These are phyloP conservation scores for Larimichthys crocea DNA, from an alignment of 2,113 vertebrate species.

Conservation along the genomic window DNA sequence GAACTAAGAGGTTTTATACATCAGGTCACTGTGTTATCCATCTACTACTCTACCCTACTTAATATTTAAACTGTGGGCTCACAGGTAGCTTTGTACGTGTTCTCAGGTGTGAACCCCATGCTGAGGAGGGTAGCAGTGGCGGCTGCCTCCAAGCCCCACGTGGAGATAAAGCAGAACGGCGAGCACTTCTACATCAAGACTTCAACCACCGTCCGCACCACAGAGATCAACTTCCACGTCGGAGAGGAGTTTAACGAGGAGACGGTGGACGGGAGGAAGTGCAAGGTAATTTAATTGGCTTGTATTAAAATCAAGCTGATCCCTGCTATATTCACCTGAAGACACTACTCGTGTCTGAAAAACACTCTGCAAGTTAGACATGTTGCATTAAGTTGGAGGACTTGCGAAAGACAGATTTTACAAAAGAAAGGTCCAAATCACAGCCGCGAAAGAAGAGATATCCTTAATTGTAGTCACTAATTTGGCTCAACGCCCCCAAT, in stretches of 20 bases:
- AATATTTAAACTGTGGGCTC: not conserved
- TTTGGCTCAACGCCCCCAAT: too few species aligned
- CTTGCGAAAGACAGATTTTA: too few species aligned
- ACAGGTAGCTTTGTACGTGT: not conserved
- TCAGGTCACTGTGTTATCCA: not conserved
- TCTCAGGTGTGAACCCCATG: conserved; percentile 95
- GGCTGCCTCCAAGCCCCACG: conserved; percentile 94
- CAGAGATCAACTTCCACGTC: conserved; percentile 94
- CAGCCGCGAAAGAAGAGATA: not conserved
- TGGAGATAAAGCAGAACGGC: conserved; percentile 95
- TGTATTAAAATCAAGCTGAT: not conserved
- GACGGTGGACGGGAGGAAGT: conserved; percentile 96
- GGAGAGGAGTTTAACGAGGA: conserved; percentile 97
- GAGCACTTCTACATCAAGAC: conserved; percentile 99
- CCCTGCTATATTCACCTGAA: not conserved
- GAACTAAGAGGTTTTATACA: not conserved
- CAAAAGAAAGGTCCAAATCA: not conserved
- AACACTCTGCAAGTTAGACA: not conserved
- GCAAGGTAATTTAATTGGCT: conserved; percentile 85
- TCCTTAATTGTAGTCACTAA: not conserved
- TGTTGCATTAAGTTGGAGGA: not conserved
- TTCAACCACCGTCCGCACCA: conserved; percentile 95
- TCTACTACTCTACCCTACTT: not conserved
- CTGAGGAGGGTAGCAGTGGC: conserved; percentile 93
- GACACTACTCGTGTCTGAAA: not conserved